Base-by-base conservation (phyloP, 1,140 invertebrate genomes). In the Drosophila guanche region DNA sequence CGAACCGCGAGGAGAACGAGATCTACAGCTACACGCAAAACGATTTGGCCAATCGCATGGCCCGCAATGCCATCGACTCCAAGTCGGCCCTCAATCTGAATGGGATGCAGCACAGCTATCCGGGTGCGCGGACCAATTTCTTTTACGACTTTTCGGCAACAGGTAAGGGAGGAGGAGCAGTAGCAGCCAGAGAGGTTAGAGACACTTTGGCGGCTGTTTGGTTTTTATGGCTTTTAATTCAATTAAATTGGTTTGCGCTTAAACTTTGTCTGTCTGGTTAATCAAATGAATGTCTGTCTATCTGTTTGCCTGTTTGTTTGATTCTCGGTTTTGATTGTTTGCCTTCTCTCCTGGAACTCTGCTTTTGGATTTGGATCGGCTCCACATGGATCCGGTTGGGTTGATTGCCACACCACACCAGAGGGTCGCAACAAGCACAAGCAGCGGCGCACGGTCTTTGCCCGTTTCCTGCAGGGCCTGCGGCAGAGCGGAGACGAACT, bases 1-100 rank as follows among this genome's bases (percentile, higher is more conserved):
- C 96, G 67, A 96, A 97, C 92, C 96, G 96, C 83, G 97, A 98
- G 92, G 96, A 97, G 92, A 97, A 98, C 86, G 96, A 97, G 92
- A 97, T 97, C 88, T 97, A 97, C 91, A 96, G 96, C 58, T 97
- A 96, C 79, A 95, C 90, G 25, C 90, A 91, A 52, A 91, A 91
- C 61, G 90, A 91, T 69, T 88, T 91, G 81, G 90, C 85, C 58
- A 89, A 89, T 72, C 79, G 90, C 3, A 91, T 91, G 90, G 90
- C 90, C 43, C 73, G 90, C 54, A 91, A 83, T 45, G 90, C 83
- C 65, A 91, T 91, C 76, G 90, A 91, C 74, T 90, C 88, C 16
- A 91, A 91, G 76, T 91, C 90, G 73, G 79, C 90, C 12, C 72
- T 91, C 46, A 91, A 91, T 81, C 66, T 91, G 54, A 91, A 88